phyloP scores from a whole-genome alignment of 2,113 vertebrate genomes.

The Mirza zaza region DNA sequence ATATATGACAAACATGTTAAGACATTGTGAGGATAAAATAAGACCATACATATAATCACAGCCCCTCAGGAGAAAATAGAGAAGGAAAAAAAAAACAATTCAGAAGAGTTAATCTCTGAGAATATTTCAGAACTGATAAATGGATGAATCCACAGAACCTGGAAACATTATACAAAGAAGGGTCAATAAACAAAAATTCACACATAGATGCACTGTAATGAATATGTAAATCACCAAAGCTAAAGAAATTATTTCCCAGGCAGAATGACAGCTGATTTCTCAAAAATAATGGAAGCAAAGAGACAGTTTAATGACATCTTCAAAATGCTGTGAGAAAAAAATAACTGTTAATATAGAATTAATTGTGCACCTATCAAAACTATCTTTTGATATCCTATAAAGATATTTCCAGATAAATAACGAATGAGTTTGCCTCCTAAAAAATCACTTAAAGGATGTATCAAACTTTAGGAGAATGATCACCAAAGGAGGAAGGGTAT shows the following conservation, averaged over 20 bases:
- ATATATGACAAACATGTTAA: too few relatives aligned
- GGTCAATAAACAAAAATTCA: background rate
- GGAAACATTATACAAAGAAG: background rate
- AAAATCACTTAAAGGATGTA: background rate
- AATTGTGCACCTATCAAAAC: background rate
- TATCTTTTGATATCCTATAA: background rate
- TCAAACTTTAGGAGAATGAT: background rate
- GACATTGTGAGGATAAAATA: background rate
- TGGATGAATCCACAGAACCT: background rate
- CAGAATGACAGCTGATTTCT: background rate
- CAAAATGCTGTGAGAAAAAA: slow-evolving; percentile 10
- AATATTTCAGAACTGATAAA: background rate
- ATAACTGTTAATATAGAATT: background rate
- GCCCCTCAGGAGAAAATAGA: background rate
- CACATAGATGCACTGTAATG: background rate
- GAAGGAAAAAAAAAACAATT: background rate
- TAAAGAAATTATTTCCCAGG: background rate
- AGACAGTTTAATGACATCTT: background rate
- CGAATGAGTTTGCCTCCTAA: background rate
- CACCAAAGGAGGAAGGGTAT: background rate
- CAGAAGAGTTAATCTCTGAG: background rate
- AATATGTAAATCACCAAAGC: background rate
- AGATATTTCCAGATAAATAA: background rate
- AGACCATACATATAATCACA: background rate
- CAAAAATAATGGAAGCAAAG: background rate